These are phyloP conservation scores for Oreocharis arfaki DNA, from an alignment of 2,113 vertebrate species.

Conservation along the genomic window DNA sequence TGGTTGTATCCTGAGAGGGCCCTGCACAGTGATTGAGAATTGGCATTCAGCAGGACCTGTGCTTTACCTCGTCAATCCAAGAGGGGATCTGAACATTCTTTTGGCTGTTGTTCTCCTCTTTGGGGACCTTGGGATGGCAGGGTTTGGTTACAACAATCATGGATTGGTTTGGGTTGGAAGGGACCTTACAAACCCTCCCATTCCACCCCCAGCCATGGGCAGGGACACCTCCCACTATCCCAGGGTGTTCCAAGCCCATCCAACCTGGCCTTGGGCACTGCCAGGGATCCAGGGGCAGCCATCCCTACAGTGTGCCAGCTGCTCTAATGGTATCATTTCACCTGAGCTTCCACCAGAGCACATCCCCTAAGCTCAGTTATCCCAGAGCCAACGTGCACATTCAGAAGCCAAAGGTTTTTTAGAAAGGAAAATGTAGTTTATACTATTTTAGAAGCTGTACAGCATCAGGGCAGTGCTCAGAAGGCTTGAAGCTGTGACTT, in stretches of 20 bases:
- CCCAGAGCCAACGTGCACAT: not conserved
- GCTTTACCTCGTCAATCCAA: rapidly evolving
- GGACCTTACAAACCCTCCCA: not conserved
- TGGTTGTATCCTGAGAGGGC: not conserved
- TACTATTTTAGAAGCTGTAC: not conserved
- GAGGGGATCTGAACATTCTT: not conserved
- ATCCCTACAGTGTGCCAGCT: not conserved
- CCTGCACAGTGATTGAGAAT: not conserved
- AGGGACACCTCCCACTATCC: not conserved
- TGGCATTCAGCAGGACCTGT: not conserved
- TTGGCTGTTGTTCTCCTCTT: not conserved
- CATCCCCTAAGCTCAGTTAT: not conserved
- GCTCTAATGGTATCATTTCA: not conserved
- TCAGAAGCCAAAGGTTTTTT: not conserved
- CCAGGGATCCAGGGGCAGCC: not conserved
- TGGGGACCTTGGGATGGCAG: not conserved
- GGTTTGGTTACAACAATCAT: not conserved
- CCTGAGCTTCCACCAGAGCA: not conserved
- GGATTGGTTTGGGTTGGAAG: not conserved
- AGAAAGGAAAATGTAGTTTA: not conserved
- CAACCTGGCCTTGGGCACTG: not conserved
- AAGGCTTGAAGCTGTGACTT: not conserved
- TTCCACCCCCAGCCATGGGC: not conserved
- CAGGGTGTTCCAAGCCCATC: not conserved
- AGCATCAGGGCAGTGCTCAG: not conserved